Evolutionary conservation across 2,113 vertebrate species (phyloP), one percentile per base, ranked within the genome.

Genomic region (Aspidoscelis tigris): DNA sequence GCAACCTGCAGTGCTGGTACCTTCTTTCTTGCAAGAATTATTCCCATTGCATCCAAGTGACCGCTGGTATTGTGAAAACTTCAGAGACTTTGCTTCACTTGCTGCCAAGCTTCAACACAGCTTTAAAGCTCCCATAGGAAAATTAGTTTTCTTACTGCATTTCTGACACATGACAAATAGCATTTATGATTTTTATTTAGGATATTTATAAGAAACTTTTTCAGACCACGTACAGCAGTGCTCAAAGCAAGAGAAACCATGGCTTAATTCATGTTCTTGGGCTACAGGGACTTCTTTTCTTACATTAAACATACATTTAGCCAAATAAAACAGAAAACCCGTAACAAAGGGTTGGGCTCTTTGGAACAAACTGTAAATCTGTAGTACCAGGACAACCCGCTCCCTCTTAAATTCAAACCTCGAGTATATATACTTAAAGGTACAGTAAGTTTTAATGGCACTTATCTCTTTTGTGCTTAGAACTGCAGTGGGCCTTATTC

Each of bases 331-430:
- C 0, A 12, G 26, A 3, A 83, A 81, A 65, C 65, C 75, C 65
- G 39, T 70, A 78, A 65, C 16, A 70, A 88, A 74, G 24, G 24
- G 76, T 7, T 11, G 22, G 74, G 21, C 7, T 70, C 18, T 55
- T 58, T 71, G 47, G 68, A 39, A 39, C 64, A 84, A 85, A 53
- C 14, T 8, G 75, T n/a, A 61, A 21, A 41, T 77, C 33, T 86
- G 65, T 0, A 1, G 20, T 2, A 55, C 1, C 16, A 43, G 0
- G 4, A n/a, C 22, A 70, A n/a, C 1, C 43, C 21, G 41, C 41
- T 82, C 47, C 65, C 14, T 44, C 22, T 68, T 41, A 69, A 26
- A 77, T 43, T 41, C 9, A 10, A 71, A 55, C 77, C 14, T 26
- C 78, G 21, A 71, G 7, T 58, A 71, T 21, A 70, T 61, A 21